A percentile compares a stretch with the other conserved stretches of the same genome.
Conservation (phyloP, 2,797 vertebrate genomes). For the Brachyrhaphis roseni region DNA sequence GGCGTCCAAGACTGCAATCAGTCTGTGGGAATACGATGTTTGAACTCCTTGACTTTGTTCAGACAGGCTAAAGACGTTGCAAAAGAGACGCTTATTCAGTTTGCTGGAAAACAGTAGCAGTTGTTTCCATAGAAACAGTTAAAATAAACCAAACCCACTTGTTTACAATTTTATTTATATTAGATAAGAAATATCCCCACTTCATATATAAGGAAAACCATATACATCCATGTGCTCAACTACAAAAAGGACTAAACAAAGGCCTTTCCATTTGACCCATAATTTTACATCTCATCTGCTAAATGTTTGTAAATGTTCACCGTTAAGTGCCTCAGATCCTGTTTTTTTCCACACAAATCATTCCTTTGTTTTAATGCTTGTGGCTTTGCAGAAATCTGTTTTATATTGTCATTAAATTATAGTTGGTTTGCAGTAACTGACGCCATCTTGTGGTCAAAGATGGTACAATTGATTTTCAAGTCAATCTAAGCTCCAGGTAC, state of each 20-base stretch:
- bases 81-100: conserved; percentile 11
- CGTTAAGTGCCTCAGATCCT: conserved; percentile 69
- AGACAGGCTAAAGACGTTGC: conserved; percentile 23
- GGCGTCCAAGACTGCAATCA: background rate
- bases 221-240: background rate
- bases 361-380: conserved; percentile 25
- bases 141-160: conserved; percentile 3
- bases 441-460: conserved; percentile 48
- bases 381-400: conserved; percentile 17
- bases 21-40: background rate
- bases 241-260: background rate
- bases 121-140: conserved; percentile 5
- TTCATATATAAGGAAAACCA: conserved; percentile 14
- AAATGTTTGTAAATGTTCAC: conserved; percentile 34
- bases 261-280: conserved; percentile 3
- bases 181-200: background rate
- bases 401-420: background rate
- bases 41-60: background rate
- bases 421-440: conserved; percentile 10
- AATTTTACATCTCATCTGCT: conserved; percentile 15
- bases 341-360: conserved; percentile 37
- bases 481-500: background rate
- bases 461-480: background rate
- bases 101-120: background rate
- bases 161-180: background rate